phyloP scores from a whole-genome alignment of 2,888 invertebrate species.

The Caradrina clavipalpis region DNA sequence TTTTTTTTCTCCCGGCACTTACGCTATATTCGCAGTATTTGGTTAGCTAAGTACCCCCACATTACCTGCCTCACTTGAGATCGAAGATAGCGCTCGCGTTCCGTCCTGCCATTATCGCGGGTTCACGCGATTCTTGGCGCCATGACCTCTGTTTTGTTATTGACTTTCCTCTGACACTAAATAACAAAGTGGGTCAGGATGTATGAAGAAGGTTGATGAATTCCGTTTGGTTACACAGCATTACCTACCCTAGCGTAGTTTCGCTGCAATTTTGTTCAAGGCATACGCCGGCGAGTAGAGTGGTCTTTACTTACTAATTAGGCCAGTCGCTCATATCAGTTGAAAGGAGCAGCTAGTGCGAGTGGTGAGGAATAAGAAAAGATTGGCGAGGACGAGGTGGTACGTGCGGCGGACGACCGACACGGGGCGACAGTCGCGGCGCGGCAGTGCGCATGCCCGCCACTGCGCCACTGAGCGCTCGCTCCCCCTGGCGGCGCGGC shows the following conservation, averaged over 20 bases:
- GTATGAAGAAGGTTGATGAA: conserved; percentile 50
- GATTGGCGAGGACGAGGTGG: conserved; percentile 70
- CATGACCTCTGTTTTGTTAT: conserved; percentile 83
- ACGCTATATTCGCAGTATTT: conserved; percentile 50
- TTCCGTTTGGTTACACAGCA: conserved; percentile 41
- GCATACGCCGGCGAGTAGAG: conserved; percentile 19
- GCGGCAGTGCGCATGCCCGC: conserved; percentile 87
- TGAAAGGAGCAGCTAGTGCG: conserved; percentile 65
- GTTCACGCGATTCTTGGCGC: conserved; percentile 84
- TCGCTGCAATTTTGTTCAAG: conserved; percentile 18
- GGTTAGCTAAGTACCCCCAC: conserved; percentile 29
- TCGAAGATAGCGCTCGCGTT: conserved; percentile 79
- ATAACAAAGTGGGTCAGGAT: conserved; percentile 66
- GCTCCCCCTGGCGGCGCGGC: conserved; percentile 89
- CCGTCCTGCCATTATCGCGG: conserved; percentile 74
- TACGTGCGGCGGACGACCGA: conserved; percentile 51
- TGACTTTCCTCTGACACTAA: conserved; percentile 77
- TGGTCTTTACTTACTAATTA: conserved; percentile 53
- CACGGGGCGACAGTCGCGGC: conserved; percentile 58
- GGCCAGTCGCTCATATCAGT: conserved; percentile 41
- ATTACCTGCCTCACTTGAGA: conserved; percentile 70
- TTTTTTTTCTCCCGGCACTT: conserved; percentile 41
- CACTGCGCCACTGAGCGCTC: conserved; percentile 89
- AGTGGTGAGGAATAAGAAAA: conserved; percentile 71
- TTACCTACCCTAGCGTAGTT: not conserved